phyloP scores from a whole-genome alignment of 2,888 invertebrate genomes.

The Pristionchus fissidentatus region DNA sequence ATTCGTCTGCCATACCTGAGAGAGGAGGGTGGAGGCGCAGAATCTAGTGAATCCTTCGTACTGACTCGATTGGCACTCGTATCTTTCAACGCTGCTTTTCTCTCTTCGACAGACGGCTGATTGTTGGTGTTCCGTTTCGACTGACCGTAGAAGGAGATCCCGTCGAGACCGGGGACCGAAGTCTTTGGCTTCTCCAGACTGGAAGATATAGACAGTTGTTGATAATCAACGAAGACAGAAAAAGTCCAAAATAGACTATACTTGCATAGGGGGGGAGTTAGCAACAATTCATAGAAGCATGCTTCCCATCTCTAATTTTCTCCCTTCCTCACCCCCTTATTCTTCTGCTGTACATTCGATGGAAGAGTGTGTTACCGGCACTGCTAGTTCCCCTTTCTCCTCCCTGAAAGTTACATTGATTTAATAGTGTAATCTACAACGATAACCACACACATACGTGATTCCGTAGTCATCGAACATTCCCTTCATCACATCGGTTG shows the following conservation, averaged over 20 bases:
- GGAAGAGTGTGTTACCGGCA: too few species aligned
- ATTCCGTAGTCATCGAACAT: not conserved
- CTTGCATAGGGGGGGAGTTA: too few species aligned
- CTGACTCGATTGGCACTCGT: not conserved
- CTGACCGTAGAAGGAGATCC: constrained; percentile 11
- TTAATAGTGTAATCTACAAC: not conserved
- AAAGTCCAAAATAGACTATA: too few species aligned
- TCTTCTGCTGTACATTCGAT: too few species aligned
- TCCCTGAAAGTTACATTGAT: too few species aligned
- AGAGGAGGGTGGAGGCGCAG: too few species aligned
- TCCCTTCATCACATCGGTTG: not conserved
- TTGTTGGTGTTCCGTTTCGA: not conserved
- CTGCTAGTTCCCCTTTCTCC: too few species aligned
- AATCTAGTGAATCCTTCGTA: constrained; percentile 26
- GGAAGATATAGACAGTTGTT: too few species aligned
- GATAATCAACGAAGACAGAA: too few species aligned
- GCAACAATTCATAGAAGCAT: too few species aligned
- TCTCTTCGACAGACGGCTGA: not conserved
- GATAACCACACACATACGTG: not conserved
- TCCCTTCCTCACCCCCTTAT: too few species aligned
- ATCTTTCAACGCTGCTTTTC: not conserved
- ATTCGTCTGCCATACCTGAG: not conserved
- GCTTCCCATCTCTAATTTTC: too few species aligned
- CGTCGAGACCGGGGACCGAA: not conserved
- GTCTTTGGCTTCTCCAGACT: not conserved